Percentiles rank a stretch among this genome's conserved stretches.
Conservation (phyloP, 2,888 invertebrate species). For the Drosophila niveifrons region DNA sequence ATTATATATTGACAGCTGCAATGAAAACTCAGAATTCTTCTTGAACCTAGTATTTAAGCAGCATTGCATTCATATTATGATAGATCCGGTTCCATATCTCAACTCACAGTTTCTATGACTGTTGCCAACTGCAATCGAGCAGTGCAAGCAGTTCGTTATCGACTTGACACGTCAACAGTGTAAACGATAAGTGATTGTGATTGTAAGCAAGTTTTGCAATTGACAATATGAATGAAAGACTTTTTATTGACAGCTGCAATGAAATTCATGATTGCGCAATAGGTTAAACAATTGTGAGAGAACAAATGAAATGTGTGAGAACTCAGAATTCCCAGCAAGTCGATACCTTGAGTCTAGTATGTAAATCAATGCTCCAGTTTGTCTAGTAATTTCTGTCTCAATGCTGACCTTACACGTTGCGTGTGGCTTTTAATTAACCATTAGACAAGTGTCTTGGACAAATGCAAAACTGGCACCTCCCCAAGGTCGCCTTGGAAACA, state of each 20-base stretch:
- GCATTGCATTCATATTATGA: no score
- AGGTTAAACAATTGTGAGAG: constrained; percentile 17
- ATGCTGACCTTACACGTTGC: constrained; percentile 52
- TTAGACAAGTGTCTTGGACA: constrained; percentile 17
- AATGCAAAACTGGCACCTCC: constrained; percentile 23
- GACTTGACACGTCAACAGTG: no score
- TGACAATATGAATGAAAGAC: constrained; percentile 1
- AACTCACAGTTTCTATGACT: no score
- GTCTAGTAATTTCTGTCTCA: constrained; percentile 21
- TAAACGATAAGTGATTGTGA: no score
- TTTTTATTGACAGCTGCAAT: neutral
- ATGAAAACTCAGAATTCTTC: no score
- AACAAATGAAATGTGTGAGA: neutral
- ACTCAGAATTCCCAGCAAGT: constrained; percentile 7
- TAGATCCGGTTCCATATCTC: no score
- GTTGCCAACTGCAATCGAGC: no score
- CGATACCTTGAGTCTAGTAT: constrained; percentile 36
- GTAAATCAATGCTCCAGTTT: constrained; percentile 59
- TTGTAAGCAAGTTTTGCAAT: no score
- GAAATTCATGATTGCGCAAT: neutral
- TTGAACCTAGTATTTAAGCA: no score
- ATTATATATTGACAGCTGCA: no score
- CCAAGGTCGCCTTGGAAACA: constrained; percentile 43
- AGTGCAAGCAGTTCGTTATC: no score
- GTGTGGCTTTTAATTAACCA: constrained; percentile 56